A percentile compares a stretch with the other conserved stretches of the same genome.
Evolutionary conservation across 2,113 vertebrate genomes (phyloP).

Genomic region (Plectropomus leopardus): DNA sequence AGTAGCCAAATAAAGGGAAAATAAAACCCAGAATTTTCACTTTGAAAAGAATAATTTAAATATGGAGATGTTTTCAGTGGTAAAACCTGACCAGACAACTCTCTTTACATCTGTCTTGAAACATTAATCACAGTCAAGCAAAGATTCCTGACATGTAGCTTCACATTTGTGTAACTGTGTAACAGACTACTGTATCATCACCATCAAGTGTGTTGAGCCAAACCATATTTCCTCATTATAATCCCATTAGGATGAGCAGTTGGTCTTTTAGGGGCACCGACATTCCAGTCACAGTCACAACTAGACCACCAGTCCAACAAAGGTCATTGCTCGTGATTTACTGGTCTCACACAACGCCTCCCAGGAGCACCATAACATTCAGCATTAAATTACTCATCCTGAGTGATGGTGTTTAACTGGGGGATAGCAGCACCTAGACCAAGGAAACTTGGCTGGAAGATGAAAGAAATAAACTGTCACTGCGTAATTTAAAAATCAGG

Average conservation of each 20-base stretch:
- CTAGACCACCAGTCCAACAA: slow-evolving; percentile 68
- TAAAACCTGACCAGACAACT: neutral
- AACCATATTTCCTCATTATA: slow-evolving; percentile 63
- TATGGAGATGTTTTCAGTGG: neutral
- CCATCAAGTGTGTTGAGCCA: slow-evolving; percentile 19
- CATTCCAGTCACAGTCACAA: slow-evolving; percentile 70
- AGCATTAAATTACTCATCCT: slow-evolving; percentile 74
- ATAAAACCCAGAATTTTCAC: slow-evolving; percentile 5
- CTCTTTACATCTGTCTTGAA: slow-evolving; percentile 1
- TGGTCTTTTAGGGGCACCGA: slow-evolving; percentile 68
- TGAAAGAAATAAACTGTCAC: slow-evolving; percentile 59
- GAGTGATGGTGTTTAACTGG: slow-evolving; percentile 72
- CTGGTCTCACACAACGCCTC: slow-evolving; percentile 72
- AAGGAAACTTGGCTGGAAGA: slow-evolving; percentile 60
- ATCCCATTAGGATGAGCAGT: slow-evolving; percentile 62
- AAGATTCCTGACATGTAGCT: neutral
- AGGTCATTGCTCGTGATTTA: slow-evolving; percentile 78
- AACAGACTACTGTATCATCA: slow-evolving; percentile 41
- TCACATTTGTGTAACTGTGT: slow-evolving; percentile 34
- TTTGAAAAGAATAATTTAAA: neutral
- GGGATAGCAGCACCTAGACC: slow-evolving; percentile 57
- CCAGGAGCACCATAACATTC: slow-evolving; percentile 72
- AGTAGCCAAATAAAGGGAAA: slow-evolving; percentile 21
- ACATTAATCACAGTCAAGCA: neutral
- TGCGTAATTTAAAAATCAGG: slow-evolving; percentile 62